A percentile compares a stretch with the other conserved stretches of the same genome.
Conservation (phyloP, 2,888 invertebrate species). For the Scrobipalpa atriplicella region DNA sequence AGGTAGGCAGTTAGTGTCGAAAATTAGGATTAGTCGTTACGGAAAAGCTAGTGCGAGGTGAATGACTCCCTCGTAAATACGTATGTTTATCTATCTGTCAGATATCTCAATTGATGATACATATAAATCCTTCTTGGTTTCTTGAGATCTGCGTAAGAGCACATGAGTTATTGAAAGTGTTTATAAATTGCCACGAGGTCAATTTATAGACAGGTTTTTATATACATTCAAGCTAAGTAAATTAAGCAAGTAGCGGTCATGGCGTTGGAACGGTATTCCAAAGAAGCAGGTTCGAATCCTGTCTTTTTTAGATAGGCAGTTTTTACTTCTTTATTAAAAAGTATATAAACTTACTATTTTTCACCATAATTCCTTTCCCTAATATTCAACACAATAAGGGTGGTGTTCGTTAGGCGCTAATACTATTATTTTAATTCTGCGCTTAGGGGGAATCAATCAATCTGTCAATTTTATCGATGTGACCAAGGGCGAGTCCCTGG, state of each 20-base stretch:
- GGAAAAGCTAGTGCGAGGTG: slow-evolving; percentile 6
- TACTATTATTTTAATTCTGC: neutral
- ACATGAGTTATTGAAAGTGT: neutral
- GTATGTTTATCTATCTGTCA: neutral
- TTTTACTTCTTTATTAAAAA: neutral
- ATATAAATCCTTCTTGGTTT: neutral
- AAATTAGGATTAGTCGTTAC: slow-evolving; percentile 13
- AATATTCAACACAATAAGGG: too few relatives aligned
- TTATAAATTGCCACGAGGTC: neutral
- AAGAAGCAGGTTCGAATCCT: too few relatives aligned
- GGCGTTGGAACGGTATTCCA: neutral
- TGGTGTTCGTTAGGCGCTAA: neutral
- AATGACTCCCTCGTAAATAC: slow-evolving; percentile 2
- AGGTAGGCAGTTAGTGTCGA: neutral
- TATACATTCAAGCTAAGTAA: too few relatives aligned
- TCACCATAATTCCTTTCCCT: too few relatives aligned
- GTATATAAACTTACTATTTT: too few relatives aligned
- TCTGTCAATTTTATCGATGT: slow-evolving; percentile 39
- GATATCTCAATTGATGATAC: neutral
- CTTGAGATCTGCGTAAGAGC: neutral
- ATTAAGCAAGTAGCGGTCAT: neutral
- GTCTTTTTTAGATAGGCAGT: too few relatives aligned
- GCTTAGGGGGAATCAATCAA: slow-evolving; percentile 46
- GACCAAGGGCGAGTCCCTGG: slow-evolving; percentile 5
- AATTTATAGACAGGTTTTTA: neutral